Base-by-base conservation (phyloP, 2,888 invertebrate species). In the Empis stercorea region DNA sequence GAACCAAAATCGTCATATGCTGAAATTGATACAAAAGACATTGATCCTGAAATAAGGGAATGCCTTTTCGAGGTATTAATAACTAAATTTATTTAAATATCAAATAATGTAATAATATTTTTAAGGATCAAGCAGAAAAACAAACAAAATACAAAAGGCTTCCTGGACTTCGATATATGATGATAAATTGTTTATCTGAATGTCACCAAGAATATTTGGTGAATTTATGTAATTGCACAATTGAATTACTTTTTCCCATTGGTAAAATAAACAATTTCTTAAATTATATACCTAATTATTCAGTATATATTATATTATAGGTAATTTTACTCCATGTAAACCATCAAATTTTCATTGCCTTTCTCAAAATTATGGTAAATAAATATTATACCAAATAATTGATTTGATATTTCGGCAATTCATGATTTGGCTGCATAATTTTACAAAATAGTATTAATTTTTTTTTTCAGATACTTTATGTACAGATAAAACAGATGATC, bases 121-220 rank as follows among this genome's bases (percentile, higher is more conserved):
- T 14, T 14, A 6, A 59, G 58, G 61, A 65, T 34, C 65, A 65
- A 48, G 48, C 49, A 32, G n/a, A 30, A 4, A 3, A 55, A 1
- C 52, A 56, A 48, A 52, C 48, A 23, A 40, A 7, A 4, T 65
- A 61, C 51, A 64, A 60, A 46, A 60, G 63, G 10, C 51, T 69
- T 23, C 52, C 55, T 9, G 66, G 63, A 23, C 61, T 64, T 48
- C 56, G 58, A 40, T 68, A 69, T 51, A 63, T 66, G 59, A 56
- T 59, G 49, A 59, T 63, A 49, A 69, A 69, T 57, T 69, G 68
- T 50, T 53, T 59, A 46, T 57, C 66, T 17, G 61, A 67, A 53
- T 69, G 69, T 52, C 64, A 65, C 53, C 68, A 68, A 52, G 59
- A 62, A 53, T 60, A 67, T 57, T 55, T 65, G 54, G 50, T 63